phyloP scores from a whole-genome alignment of 2,888 invertebrate species.

The Allygus modestus region DNA sequence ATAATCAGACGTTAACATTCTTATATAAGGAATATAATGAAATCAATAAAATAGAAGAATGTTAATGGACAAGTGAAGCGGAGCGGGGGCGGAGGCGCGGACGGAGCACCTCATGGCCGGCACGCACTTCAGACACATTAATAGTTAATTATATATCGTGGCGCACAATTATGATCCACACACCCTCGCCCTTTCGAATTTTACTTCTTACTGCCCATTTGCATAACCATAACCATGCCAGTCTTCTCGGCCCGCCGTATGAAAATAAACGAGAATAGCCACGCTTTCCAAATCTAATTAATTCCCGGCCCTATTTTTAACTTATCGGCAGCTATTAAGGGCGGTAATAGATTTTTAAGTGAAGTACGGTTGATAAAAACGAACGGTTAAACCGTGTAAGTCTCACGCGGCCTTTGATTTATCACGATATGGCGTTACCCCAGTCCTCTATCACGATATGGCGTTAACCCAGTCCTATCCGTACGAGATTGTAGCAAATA shows the following conservation, averaged over 20 bases:
- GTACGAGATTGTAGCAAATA: too few relatives aligned
- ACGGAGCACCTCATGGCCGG: background rate
- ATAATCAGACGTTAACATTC: too few relatives aligned
- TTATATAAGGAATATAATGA: too few relatives aligned
- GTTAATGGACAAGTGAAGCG: too few relatives aligned
- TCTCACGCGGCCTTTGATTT: background rate
- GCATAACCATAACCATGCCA: background rate
- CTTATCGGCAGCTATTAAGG: conserved; percentile 10
- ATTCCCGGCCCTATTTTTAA: background rate
- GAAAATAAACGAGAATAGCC: background rate
- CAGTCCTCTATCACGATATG: too few relatives aligned
- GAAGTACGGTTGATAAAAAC: background rate
- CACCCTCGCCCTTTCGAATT: background rate
- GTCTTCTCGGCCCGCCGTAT: background rate
- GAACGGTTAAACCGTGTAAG: background rate
- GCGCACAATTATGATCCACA: background rate
- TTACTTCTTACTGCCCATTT: background rate
- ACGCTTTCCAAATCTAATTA: conserved; percentile 27
- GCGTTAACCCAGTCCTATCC: too few relatives aligned
- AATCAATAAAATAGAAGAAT: too few relatives aligned
- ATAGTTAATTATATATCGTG: conserved; percentile 4
- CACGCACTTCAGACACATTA: background rate
- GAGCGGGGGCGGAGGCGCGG: background rate
- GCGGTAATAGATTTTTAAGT: conserved; percentile 41
- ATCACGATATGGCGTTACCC: too few relatives aligned